A percentile compares a stretch with the other conserved stretches of the same genome.
Conservation (phyloP, 1,140 invertebrate species). For the Anastrepha obliqua region DNA sequence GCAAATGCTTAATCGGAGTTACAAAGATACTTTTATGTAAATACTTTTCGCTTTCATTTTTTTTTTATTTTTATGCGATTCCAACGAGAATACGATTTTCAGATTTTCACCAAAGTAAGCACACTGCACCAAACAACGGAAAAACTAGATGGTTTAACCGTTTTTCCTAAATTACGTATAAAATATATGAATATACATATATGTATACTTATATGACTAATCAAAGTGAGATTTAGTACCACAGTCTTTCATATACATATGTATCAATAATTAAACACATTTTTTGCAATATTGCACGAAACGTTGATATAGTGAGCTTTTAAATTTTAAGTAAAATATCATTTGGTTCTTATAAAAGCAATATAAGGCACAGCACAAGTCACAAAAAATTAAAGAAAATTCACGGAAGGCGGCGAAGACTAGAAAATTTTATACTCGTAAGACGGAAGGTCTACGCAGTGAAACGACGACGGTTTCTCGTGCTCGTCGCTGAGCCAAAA, state of each 20-base stretch:
- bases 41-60: slow-evolving; percentile 52
- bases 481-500: slow-evolving; percentile 54
- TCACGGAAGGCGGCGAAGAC: slow-evolving; percentile 36
- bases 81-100: slow-evolving; percentile 39
- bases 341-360: slow-evolving; percentile 22
- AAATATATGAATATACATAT: slow-evolving; percentile 51
- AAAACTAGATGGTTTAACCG: not conserved
- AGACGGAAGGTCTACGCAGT: slow-evolving; percentile 52
- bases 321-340: not conserved
- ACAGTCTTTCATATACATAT: slow-evolving; percentile 10
- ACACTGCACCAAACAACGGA: slow-evolving; percentile 17
- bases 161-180: slow-evolving; percentile 48
- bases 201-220: slow-evolving; percentile 50
- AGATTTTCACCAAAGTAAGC: slow-evolving; percentile 41
- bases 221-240: slow-evolving; percentile 50
- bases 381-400: slow-evolving; percentile 41
- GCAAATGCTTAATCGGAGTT: slow-evolving; percentile 47
- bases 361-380: slow-evolving; percentile 9
- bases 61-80: slow-evolving; percentile 39
- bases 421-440: slow-evolving; percentile 47
- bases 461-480: slow-evolving; percentile 51
- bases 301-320: not conserved
- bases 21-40: slow-evolving; percentile 46
- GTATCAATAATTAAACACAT: slow-evolving; percentile 30
- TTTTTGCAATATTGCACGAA: slow-evolving; percentile 22